These are phyloP conservation scores for Plotosus lineatus DNA, from an alignment of 2,113 vertebrate genomes.

Conservation along the genomic window DNA sequence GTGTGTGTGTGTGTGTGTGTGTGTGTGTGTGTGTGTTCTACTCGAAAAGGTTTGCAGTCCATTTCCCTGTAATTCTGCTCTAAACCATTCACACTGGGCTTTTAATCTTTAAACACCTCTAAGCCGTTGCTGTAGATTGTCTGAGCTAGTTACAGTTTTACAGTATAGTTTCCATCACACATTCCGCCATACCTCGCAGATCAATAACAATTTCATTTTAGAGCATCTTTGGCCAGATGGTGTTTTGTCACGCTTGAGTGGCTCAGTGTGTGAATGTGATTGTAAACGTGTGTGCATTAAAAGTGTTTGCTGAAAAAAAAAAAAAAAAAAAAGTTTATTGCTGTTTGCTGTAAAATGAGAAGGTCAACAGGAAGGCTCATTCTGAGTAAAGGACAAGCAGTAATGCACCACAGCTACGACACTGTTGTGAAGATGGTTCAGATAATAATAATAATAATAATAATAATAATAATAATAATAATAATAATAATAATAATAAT, in stretches of 20 bases:
- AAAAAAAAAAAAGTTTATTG: slow-evolving; percentile 7
- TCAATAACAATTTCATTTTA: slow-evolving; percentile 46
- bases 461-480: no score
- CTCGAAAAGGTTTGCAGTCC: neutral
- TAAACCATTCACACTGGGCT: neutral
- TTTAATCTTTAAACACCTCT: slow-evolving; percentile 17
- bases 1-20: no score
- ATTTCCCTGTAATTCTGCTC: neutral
- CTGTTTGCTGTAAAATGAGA: neutral
- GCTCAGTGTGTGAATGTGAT: slow-evolving; percentile 8
- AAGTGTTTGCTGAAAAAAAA: neutral
- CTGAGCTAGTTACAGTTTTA: slow-evolving; percentile 29
- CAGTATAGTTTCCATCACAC: slow-evolving; percentile 24
- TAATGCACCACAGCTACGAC: neutral
- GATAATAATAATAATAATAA: neutral
- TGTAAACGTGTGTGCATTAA: slow-evolving; percentile 21
- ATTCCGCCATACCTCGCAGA: slow-evolving; percentile 20
- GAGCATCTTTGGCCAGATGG: slow-evolving; percentile 39
- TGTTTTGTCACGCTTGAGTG: slow-evolving; percentile 33
- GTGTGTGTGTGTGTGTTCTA: neutral
- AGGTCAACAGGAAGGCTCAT: slow-evolving; percentile 12
- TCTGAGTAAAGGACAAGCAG: neutral
- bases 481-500: no score
- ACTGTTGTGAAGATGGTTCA: neutral
- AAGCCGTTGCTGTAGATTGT: slow-evolving; percentile 1